Evolutionary conservation across 1,140 invertebrate genomes (phyloP).

Genomic region (Ceratosolen fusciceps): DNA sequence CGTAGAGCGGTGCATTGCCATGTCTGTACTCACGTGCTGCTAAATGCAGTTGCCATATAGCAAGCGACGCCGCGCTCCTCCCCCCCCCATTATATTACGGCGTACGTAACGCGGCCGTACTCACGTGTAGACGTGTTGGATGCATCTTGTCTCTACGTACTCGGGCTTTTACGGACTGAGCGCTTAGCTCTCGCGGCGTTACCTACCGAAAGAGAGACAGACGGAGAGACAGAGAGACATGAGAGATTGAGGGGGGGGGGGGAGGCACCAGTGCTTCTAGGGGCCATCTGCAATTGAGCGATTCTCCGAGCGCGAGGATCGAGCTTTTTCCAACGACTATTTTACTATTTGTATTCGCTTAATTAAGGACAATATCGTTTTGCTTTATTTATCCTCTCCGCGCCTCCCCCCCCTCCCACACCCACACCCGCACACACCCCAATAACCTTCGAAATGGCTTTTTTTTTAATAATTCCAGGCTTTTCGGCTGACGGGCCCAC

Average conservation of each 20-base stretch:
- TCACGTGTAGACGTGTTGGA: not conserved
- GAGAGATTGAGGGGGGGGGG: not conserved
- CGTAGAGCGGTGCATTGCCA: not conserved
- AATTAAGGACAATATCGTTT: not conserved
- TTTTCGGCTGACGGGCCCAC: no score
- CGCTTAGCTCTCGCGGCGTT: not conserved
- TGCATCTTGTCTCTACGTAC: not conserved
- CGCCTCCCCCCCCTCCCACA: no score
- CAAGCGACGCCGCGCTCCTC: slow-evolving; percentile 5
- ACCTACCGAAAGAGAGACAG: no score
- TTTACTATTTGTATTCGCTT: not conserved
- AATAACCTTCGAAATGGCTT: no score
- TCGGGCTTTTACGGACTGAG: not conserved
- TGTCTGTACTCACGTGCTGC: not conserved
- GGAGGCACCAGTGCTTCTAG: slow-evolving; percentile 18
- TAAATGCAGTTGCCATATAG: slow-evolving; percentile 37
- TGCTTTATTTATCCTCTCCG: no score
- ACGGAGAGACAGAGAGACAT: not conserved
- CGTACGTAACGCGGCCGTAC: not conserved
- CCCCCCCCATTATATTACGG: slow-evolving; percentile 25
- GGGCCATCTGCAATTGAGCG: not conserved
- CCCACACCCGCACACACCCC: no score
- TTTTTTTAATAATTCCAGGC: no score
- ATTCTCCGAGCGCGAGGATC: not conserved
- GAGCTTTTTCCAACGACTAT: not conserved